Evolutionary conservation across 2,797 vertebrate genomes (phyloP), one percentile per base, ranked within the genome.

Genomic region (Propithecus perrieri): DNA sequence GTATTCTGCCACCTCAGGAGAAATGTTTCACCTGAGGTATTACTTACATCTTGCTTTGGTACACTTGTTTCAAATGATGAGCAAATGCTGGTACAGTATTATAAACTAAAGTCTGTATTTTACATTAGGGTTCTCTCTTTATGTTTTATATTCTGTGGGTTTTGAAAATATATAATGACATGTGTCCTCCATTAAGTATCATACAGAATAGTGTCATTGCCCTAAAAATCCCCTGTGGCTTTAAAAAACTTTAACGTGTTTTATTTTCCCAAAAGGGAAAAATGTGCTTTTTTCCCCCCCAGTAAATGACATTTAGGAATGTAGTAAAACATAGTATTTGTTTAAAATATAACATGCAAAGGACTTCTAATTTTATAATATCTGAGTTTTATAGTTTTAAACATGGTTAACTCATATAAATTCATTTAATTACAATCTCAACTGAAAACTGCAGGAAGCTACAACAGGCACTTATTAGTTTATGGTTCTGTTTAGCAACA

Each of bases 301-400:
- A 69, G 41, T 41, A 88, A 80, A 0, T 76, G 53, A 93, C 69
- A 83, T 59, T 93, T 92, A 83, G 41, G 88, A 81, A 71, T 72
- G 13, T 78, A 72, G 13, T 59, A 48, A 87, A 59, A 48, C 30
- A 78, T 79, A 46, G 26, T 53, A 59, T 80, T 92, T 91, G 6
- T 76, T 95, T 94, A 65, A 95, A 57, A 57, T 86, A 61, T 87
- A 83, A 46, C 22, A 90, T 69, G 24, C 38, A 94, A 74, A 41
- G 67, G 48, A 69, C n/a, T 87, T 71, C 75, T 33, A 57, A 28
- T 26, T 22, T 83, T 67, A 12, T 7, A 55, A 2, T 94, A 74
- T 86, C n/a, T 95, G n/a, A 35, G n/a, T 59, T 89, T 86, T 59
- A 41, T 41, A 69, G 22, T 57, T 87, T 81, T 71, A 84, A 95